Evolutionary conservation across 2,797 vertebrate species (phyloP).

Genomic region (Platyrinchus mystaceus): DNA sequence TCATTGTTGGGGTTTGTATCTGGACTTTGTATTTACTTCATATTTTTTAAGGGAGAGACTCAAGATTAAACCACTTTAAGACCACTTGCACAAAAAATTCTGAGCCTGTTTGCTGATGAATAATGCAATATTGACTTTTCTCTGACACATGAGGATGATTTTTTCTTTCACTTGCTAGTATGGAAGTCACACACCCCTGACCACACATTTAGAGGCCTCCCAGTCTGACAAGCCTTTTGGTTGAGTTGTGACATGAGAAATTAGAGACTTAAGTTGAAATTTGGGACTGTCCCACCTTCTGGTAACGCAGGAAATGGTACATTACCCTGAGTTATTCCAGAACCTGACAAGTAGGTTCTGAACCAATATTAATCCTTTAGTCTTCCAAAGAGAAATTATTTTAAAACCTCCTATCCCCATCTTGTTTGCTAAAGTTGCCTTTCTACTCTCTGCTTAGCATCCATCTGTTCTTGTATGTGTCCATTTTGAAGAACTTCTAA

Average conservation of each 20-base stretch:
- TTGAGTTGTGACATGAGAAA: background rate
- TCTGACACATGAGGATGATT: background rate
- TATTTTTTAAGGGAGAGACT: background rate
- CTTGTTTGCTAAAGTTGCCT: background rate
- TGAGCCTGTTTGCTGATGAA: background rate
- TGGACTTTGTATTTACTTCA: background rate
- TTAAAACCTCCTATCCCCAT: background rate
- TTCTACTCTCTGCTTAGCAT: background rate
- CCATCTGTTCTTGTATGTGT: background rate
- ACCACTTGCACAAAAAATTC: background rate
- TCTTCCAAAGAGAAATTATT: background rate
- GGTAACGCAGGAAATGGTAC: background rate
- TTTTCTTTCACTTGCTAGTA: background rate
- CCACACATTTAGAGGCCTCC: background rate
- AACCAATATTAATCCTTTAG: background rate
- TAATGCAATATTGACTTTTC: background rate
- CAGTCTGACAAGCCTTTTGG: background rate
- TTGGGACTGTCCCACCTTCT: background rate
- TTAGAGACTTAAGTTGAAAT: background rate
- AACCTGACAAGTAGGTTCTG: background rate
- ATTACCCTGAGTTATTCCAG: background rate
- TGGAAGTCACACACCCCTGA: background rate
- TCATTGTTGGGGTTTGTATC: background rate
- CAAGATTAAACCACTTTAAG: background rate
- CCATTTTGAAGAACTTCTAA: background rate